A percentile compares a stretch with the other conserved stretches of the same genome.
Evolutionary conservation across 2,797 vertebrate genomes (phyloP).

Genomic region (Vireo griseus): DNA sequence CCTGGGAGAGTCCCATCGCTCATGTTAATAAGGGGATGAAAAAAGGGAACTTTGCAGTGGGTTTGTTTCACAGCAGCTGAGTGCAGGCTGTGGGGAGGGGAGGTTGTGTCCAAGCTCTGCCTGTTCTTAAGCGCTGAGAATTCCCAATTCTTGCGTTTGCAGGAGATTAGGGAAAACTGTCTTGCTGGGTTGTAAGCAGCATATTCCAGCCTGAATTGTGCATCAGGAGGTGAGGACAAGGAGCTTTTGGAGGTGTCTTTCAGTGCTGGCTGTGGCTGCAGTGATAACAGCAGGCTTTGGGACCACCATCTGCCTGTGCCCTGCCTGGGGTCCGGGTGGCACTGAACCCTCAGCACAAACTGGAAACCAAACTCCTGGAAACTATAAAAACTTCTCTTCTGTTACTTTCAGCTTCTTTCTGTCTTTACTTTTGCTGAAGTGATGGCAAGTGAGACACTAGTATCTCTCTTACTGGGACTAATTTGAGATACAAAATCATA

Average conservation of each 20-base stretch:
- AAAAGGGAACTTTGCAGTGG: neutral
- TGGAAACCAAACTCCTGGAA: neutral
- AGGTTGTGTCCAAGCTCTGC: neutral
- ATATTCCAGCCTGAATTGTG: neutral
- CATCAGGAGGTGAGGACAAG: neutral
- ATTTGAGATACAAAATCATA: neutral
- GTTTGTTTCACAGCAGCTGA: neutral
- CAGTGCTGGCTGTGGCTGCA: neutral
- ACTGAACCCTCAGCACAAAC: neutral
- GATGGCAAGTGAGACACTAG: neutral
- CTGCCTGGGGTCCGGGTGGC: neutral
- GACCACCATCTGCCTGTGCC: neutral
- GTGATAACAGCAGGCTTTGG: neutral
- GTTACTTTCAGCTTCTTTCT: neutral
- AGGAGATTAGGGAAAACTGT: neutral
- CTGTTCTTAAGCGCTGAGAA: neutral
- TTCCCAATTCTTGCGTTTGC: neutral
- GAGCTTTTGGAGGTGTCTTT: neutral
- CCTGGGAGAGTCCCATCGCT: neutral
- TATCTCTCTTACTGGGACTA: neutral
- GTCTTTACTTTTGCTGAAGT: neutral
- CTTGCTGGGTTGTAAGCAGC: rapidly evolving
- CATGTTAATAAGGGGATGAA: neutral
- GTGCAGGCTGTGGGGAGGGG: neutral
- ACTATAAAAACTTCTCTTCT: neutral